These are phyloP conservation scores for Umimayanthus kanabou DNA, from an alignment of 92 coral and sea anemone genomes.

Conservation along the genomic window DNA sequence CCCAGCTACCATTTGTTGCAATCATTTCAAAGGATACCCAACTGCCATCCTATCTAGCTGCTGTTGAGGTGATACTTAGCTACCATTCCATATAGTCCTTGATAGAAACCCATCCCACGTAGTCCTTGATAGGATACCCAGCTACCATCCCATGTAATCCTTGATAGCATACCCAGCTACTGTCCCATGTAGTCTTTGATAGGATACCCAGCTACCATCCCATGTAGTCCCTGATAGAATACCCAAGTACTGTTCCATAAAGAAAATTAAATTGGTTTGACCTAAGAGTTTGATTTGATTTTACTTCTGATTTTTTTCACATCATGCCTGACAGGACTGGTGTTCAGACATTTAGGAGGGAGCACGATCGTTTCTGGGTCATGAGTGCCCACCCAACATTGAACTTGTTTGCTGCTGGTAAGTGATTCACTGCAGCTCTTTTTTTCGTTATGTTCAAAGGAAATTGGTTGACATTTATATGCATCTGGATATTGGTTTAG, in stretches of 20 bases:
- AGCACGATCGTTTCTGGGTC: conserved; percentile 98
- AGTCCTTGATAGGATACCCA: not conserved
- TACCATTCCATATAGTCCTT: not conserved
- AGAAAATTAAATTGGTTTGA: too few species aligned
- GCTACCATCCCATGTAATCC: not conserved
- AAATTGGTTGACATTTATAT: too few species aligned
- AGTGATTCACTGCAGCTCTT: not conserved
- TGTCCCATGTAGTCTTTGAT: too few species aligned
- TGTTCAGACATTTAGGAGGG: conserved; percentile 96
- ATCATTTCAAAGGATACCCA: not conserved
- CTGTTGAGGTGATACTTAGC: not conserved
- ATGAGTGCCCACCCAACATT: conserved; percentile 95
- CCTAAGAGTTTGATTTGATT: not conserved
- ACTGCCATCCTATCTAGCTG: not conserved
- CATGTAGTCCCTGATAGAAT: too few species aligned
- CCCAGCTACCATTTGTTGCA: not conserved
- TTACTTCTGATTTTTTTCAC: not conserved
- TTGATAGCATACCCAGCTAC: not conserved
- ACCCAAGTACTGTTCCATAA: not conserved
- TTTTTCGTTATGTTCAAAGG: not conserved
- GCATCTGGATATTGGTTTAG: too few species aligned
- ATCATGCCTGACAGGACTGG: conserved; percentile 73
- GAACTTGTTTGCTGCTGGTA: conserved; percentile 98
- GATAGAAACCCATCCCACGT: too few species aligned
- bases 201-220: not conserved